Percentiles rank a stretch among this genome's conserved stretches.
Evolutionary conservation across 2,113 vertebrate genomes (phyloP).

Genomic region (Corythornis madagascariensis): DNA sequence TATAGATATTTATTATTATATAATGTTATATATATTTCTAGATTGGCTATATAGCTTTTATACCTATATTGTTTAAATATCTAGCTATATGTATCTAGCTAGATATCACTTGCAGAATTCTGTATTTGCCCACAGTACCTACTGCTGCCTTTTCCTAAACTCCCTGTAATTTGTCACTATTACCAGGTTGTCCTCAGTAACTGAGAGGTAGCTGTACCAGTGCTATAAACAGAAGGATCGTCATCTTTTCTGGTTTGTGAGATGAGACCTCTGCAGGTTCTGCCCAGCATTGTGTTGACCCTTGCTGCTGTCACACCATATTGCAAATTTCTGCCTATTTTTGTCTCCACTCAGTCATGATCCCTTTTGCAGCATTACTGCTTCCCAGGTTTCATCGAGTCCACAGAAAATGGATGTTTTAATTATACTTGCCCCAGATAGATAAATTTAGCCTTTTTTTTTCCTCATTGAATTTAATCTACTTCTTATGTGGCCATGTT

Average conservation of each 20-base stretch:
- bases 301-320: not conserved
- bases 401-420: not conserved
- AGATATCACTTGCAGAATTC: not conserved
- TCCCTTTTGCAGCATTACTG: not conserved
- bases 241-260: not conserved
- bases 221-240: not conserved
- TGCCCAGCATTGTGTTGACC: not conserved
- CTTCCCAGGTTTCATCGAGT: not conserved
- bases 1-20: not conserved
- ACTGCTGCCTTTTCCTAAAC: not conserved
- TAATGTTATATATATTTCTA: not conserved
- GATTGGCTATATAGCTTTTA: not conserved
- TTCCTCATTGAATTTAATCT: not conserved
- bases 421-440: not conserved
- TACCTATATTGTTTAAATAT: not conserved
- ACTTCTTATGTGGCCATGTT: not conserved
- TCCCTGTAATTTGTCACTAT: not conserved
- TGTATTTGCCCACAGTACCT: not conserved
- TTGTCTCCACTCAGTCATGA: not conserved
- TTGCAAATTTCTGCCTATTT: not conserved
- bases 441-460: not conserved
- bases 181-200: not conserved
- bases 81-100: not conserved
- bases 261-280: not conserved
- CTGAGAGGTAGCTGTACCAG: not conserved